These are phyloP conservation scores for Cotesia vestalis DNA, from an alignment of 1,140 invertebrate species.

Conservation along the genomic window DNA sequence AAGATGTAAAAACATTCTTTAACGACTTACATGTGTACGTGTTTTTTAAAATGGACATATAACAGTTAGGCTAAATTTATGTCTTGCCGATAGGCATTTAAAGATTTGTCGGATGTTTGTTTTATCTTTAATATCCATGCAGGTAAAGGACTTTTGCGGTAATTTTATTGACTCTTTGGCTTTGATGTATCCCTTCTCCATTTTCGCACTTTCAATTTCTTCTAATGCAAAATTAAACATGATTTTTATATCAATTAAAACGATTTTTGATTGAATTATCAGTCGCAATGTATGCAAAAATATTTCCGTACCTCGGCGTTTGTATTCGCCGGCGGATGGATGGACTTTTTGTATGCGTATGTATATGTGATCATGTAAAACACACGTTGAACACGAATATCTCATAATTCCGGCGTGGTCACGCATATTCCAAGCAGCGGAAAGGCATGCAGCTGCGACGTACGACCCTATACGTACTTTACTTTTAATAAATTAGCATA, in stretches of 20 bases:
- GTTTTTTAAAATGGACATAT: conserved; percentile 19
- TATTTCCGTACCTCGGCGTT: too few species aligned
- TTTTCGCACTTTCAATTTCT: too few species aligned
- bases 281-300: too few species aligned
- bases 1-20: conserved; percentile 6
- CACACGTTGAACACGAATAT: conserved; percentile 49
- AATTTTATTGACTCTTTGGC: not conserved
- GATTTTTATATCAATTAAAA: too few species aligned
- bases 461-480: conserved; percentile 46
- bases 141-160: conserved; percentile 16
- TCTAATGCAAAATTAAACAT: too few species aligned
- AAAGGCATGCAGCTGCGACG: conserved; percentile 51
- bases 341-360: not conserved
- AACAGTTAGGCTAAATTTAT: not conserved
- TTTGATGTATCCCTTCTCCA: not conserved
- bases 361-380: conserved; percentile 35
- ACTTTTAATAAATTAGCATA: conserved; percentile 54
- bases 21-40: not conserved
- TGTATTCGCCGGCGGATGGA: too few species aligned
- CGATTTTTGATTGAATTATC: too few species aligned
- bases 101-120: conserved; percentile 15
- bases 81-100: not conserved
- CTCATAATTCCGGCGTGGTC: conserved; percentile 58
- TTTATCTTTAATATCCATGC: not conserved
- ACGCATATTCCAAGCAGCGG: conserved; percentile 49